phyloP scores from a whole-genome alignment of 2,113 vertebrate genomes.

The Chamaetylas fuelleborni region DNA sequence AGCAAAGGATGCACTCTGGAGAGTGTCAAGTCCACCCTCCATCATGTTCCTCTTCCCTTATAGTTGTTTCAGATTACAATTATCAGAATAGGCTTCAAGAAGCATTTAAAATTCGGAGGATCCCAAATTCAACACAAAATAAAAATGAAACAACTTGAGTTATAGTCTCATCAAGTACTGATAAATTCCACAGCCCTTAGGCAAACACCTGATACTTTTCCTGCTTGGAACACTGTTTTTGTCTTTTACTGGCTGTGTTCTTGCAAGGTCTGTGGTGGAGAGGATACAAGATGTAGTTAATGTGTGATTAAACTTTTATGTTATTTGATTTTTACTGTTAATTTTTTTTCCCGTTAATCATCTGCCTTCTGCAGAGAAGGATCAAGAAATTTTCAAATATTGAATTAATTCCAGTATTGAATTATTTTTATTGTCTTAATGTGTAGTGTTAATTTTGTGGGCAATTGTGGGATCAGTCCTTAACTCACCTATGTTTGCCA shows the following conservation, averaged over 20 bases:
- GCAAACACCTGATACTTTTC: not conserved
- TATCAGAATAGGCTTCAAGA: not conserved
- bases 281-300: not conserved
- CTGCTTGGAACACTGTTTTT: not conserved
- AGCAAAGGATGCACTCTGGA: not conserved
- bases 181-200: not conserved
- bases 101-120: not conserved
- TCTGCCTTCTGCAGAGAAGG: not conserved
- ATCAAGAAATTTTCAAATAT: not conserved
- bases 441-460: not conserved
- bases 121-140: not conserved
- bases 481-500: not conserved
- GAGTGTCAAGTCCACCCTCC: not conserved
- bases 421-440: not conserved
- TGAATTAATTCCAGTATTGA: not conserved
- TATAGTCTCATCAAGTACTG: not conserved
- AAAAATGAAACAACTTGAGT: not conserved
- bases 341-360: not conserved
- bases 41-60: not conserved
- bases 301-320: not conserved
- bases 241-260: not conserved
- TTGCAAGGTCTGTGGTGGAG: not conserved
- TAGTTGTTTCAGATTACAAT: not conserved
- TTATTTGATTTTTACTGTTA: not conserved
- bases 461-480: not conserved